These are phyloP conservation scores for Falco peregrinus DNA, from an alignment of 2,797 vertebrate species.

Conservation along the genomic window DNA sequence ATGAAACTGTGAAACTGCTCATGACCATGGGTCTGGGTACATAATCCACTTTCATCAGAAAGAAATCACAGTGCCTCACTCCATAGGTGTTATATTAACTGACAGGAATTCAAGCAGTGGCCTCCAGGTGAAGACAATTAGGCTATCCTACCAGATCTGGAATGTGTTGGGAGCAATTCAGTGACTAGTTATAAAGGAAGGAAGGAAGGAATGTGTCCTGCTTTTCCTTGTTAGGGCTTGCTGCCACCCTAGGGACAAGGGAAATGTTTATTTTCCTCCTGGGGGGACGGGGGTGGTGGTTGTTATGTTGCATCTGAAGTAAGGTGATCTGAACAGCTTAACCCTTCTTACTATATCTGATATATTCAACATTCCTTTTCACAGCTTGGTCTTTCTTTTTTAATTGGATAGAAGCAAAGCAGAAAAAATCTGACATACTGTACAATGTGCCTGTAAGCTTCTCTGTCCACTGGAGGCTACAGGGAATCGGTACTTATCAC, in stretches of 20 bases:
- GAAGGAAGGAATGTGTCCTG: slow-evolving; percentile 59
- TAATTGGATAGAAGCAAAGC: background rate
- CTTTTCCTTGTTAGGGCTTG: slow-evolving; percentile 68
- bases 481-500: background rate
- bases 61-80: background rate
- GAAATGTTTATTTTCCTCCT: slow-evolving; percentile 60
- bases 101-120: slow-evolving; percentile 55
- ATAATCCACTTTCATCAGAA: background rate
- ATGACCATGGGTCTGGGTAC: background rate
- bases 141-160: slow-evolving; percentile 58
- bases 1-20: background rate
- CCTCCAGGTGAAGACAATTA: slow-evolving; percentile 63
- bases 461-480: background rate
- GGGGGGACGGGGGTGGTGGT: background rate
- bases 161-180: slow-evolving; percentile 60
- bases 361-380: background rate
- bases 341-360: background rate
- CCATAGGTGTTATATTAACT: slow-evolving; percentile 16
- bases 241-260: slow-evolving; percentile 42
- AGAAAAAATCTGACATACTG: background rate
- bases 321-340: slow-evolving; percentile 53
- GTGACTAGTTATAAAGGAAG: slow-evolving; percentile 46
- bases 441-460: background rate
- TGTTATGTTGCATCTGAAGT: slow-evolving; percentile 8
- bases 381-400: background rate